phyloP scores from a whole-genome alignment of 2,888 invertebrate species.

The Metopia argyrocephala region DNA sequence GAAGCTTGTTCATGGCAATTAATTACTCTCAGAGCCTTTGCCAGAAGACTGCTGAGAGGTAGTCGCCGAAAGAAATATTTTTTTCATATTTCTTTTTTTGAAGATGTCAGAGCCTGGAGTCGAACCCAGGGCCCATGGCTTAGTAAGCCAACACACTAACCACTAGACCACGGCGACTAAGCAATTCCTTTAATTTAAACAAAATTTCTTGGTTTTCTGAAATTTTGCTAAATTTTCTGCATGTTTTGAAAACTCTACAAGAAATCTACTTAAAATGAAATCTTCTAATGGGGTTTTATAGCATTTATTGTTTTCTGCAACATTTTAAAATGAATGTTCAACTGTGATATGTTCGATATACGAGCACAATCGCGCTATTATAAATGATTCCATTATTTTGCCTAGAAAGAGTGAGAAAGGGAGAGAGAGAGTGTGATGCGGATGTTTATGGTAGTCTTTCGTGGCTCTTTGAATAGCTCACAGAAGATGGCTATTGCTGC shows the following conservation, averaged over 20 bases:
- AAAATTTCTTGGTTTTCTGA: too few relatives aligned
- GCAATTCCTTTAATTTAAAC: neutral
- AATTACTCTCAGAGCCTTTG: too few relatives aligned
- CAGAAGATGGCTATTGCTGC: constrained; percentile 58
- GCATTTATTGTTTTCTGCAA: constrained; percentile 48
- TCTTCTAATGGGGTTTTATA: constrained; percentile 52
- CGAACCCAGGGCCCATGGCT: too few relatives aligned
- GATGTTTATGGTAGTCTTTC: constrained; percentile 16
- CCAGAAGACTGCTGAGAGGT: too few relatives aligned
- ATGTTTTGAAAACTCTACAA: constrained; percentile 39
- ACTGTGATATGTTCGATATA: constrained; percentile 61
- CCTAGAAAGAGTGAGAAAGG: too few relatives aligned
- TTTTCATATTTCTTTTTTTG: too few relatives aligned
- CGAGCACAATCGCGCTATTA: constrained; percentile 47
- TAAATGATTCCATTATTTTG: constrained; percentile 57
- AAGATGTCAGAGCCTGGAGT: too few relatives aligned
- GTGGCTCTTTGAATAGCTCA: constrained; percentile 34
- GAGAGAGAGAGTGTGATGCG: too few relatives aligned
- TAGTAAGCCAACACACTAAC: too few relatives aligned
- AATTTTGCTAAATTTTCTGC: constrained; percentile 11
- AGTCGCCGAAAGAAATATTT: too few relatives aligned
- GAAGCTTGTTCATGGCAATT: too few relatives aligned
- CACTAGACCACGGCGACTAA: too few relatives aligned
- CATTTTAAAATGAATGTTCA: constrained; percentile 49
- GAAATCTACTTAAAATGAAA: constrained; percentile 45